Evolutionary conservation across 2,797 vertebrate genomes (phyloP).

Genomic region (Acanthurus leucopareius): DNA sequence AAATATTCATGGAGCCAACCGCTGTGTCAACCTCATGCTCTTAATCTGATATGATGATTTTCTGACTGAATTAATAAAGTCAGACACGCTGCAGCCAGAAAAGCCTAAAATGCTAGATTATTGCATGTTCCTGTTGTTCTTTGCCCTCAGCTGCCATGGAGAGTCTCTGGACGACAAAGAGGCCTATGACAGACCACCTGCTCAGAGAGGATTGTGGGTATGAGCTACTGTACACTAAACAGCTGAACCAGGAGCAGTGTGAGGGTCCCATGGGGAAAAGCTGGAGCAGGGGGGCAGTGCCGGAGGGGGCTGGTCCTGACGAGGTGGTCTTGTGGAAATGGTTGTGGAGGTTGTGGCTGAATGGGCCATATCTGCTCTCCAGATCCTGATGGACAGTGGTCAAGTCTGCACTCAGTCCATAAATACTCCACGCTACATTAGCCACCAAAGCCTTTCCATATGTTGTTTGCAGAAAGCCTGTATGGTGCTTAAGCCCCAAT

Average conservation of each 20-base stretch:
- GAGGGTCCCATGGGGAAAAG: conserved; percentile 34
- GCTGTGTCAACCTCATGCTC: background rate
- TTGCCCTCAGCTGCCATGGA: conserved; percentile 66
- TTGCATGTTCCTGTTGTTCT: conserved; percentile 32
- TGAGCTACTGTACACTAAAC: conserved; percentile 78
- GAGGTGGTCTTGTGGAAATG: conserved; percentile 38
- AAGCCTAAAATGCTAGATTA: conserved; percentile 27
- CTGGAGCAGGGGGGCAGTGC: background rate
- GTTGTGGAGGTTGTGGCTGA: conserved; percentile 43
- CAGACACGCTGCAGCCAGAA: background rate
- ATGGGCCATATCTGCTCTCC: conserved; percentile 50
- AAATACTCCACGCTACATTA: conserved; percentile 87
- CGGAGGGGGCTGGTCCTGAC: conserved; percentile 20
- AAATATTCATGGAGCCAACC: conserved; percentile 29
- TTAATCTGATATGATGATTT: conserved; percentile 24
- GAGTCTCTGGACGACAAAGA: conserved; percentile 70
- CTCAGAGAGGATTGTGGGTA: conserved; percentile 76
- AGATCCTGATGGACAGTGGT: conserved; percentile 74
- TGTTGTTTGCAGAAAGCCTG: conserved; percentile 86
- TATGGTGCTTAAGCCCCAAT: conserved; percentile 71
- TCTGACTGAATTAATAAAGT: conserved; percentile 40
- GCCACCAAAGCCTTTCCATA: conserved; percentile 85
- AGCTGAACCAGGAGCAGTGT: conserved; percentile 71
- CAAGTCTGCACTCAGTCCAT: conserved; percentile 77
- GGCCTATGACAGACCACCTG: conserved; percentile 76